phyloP scores from a whole-genome alignment of 2,113 vertebrate species.

The Solea senegalensis region DNA sequence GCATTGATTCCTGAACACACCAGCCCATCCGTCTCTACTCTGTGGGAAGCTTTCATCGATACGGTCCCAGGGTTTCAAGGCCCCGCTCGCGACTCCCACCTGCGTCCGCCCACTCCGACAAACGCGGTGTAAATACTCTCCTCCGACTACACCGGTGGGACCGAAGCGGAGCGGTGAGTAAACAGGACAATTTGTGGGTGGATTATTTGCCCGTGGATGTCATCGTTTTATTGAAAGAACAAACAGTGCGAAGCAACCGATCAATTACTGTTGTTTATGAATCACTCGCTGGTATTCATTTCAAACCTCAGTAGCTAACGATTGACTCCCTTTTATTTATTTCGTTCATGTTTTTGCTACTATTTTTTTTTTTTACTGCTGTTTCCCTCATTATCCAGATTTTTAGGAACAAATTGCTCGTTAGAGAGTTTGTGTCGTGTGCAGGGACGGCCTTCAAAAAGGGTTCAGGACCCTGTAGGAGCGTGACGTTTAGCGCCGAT shows the following conservation, averaged over 20 bases:
- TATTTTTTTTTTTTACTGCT: conserved; percentile 15
- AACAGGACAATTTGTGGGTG: conserved; percentile 34
- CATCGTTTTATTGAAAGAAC: conserved; percentile 53
- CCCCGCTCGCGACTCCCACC: conserved; percentile 21
- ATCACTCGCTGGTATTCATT: conserved; percentile 52
- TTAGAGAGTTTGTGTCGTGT: neutral
- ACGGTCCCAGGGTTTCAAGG: conserved; percentile 20
- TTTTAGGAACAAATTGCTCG: conserved; percentile 21
- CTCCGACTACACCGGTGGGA: conserved; percentile 2
- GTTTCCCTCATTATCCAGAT: conserved; percentile 18
- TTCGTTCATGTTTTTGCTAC: conserved; percentile 11
- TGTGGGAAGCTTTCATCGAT: conserved; percentile 31
- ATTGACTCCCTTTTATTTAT: conserved; percentile 30
- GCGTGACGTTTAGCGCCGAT: conserved; percentile 5
- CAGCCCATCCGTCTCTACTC: neutral
- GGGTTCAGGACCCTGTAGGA: neutral
- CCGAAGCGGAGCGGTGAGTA: conserved; percentile 30
- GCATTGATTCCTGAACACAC: conserved; percentile 10
- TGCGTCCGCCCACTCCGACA: conserved; percentile 25
- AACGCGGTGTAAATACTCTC: conserved; percentile 33
- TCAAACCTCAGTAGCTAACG: conserved; percentile 56
- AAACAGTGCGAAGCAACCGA: conserved; percentile 36
- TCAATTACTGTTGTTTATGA: conserved; percentile 58
- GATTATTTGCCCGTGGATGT: conserved; percentile 32
- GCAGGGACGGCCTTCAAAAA: neutral